Evolutionary conservation across 2,797 vertebrate genomes (phyloP).

Genomic region (Agapornis canus): DNA sequence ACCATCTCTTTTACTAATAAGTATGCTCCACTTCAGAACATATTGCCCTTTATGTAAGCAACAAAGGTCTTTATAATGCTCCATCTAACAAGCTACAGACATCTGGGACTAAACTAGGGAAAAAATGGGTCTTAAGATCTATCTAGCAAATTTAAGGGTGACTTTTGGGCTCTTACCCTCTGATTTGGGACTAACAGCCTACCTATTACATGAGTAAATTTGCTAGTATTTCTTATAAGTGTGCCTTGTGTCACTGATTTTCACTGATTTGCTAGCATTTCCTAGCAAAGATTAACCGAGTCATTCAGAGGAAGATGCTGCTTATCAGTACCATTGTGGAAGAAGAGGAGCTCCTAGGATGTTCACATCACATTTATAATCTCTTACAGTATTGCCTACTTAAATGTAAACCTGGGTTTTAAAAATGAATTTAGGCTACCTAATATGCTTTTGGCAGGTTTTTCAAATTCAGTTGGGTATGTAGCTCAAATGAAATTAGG

Average conservation of each 20-base stretch:
- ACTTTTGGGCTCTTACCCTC: background rate
- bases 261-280: background rate
- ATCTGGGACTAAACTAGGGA: background rate
- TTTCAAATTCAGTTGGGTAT: background rate
- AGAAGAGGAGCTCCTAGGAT: background rate
- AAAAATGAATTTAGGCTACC: background rate
- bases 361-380: background rate
- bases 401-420: background rate
- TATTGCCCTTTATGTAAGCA: background rate
- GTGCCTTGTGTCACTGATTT: background rate
- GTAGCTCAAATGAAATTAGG: background rate
- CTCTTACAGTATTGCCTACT: background rate
- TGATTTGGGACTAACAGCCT: background rate
- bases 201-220: background rate
- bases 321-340: background rate
- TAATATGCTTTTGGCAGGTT: background rate
- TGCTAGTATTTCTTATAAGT: background rate
- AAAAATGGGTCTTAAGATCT: background rate
- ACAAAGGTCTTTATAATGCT: background rate
- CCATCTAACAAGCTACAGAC: background rate
- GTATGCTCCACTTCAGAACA: background rate
- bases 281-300: background rate
- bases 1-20: background rate
- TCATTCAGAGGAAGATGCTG: background rate
- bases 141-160: background rate